These are phyloP conservation scores for Hippocampus zosterae DNA, from an alignment of 2,113 vertebrate genomes.

Conservation along the genomic window DNA sequence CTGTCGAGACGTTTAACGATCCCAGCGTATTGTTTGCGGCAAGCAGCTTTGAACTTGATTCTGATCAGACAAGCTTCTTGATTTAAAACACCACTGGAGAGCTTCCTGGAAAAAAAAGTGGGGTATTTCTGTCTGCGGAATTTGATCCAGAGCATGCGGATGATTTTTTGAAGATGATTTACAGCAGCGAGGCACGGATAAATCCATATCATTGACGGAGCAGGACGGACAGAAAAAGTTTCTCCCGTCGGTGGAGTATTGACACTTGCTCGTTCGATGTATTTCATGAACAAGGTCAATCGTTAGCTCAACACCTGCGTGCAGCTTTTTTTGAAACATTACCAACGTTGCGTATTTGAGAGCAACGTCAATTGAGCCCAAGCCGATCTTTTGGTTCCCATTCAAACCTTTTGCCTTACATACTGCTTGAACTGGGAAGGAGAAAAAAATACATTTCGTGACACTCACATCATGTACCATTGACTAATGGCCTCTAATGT, in stretches of 20 bases:
- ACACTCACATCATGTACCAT: too few species aligned
- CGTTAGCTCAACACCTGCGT: constrained; percentile 25
- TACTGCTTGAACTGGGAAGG: too few species aligned
- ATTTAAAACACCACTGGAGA: constrained; percentile 52
- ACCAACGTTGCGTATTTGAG: constrained; percentile 33
- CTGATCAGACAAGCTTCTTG: constrained; percentile 43
- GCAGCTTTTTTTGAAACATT: constrained; percentile 13
- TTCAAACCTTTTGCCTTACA: not conserved
- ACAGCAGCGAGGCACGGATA: constrained; percentile 45
- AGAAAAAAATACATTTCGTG: too few species aligned
- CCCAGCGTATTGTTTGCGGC: constrained; percentile 21
- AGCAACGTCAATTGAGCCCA: constrained; percentile 54
- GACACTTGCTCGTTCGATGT: constrained; percentile 36
- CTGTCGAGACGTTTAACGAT: constrained; percentile 37
- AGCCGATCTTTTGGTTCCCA: constrained; percentile 43
- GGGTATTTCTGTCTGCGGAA: constrained; percentile 47
- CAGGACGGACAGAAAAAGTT: constrained; percentile 53
- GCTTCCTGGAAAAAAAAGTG: constrained; percentile 42
- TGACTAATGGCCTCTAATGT: not conserved
- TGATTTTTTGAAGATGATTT: constrained; percentile 51
- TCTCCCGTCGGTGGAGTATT: constrained; percentile 35
- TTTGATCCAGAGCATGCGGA: constrained; percentile 35
- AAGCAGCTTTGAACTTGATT: constrained; percentile 42
- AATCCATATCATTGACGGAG: constrained; percentile 57
- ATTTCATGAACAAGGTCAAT: constrained; percentile 62